Evolutionary conservation across 2,888 invertebrate genomes (phyloP).

Genomic region (Synanthedon tipuliformis): DNA sequence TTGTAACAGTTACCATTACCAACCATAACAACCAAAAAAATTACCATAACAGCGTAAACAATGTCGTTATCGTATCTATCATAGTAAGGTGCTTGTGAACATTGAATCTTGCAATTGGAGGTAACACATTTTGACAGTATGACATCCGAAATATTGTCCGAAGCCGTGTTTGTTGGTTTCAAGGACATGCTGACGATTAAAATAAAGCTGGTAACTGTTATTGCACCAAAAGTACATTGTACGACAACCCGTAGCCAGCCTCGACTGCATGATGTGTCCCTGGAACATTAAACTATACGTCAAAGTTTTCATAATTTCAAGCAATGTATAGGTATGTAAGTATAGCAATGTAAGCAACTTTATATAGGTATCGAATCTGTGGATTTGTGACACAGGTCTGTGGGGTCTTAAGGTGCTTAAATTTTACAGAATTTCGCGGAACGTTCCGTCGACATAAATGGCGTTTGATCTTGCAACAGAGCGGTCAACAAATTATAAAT

Average conservation of each 20-base stretch:
- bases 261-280: conserved; percentile 45
- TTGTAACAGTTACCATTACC: no score
- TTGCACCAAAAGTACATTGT: conserved; percentile 38
- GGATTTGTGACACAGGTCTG: no score
- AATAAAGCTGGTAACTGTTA: conserved; percentile 46
- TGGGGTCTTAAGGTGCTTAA: no score
- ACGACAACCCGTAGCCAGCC: conserved; percentile 45
- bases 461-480: no score
- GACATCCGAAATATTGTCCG: not conserved
- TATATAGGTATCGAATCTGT: no score
- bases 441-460: no score
- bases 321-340: no score
- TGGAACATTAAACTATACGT: conserved; percentile 10
- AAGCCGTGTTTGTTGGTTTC: conserved; percentile 11
- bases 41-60: conserved; percentile 30
- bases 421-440: no score
- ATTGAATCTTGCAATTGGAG: conserved; percentile 30
- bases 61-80: conserved; percentile 30
- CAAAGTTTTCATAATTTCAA: no score
- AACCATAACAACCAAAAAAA: no score
- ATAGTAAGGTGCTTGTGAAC: conserved; percentile 26
- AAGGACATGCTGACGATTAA: conserved; percentile 38
- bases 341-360: no score
- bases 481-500: no score
- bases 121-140: conserved; percentile 16